Evolutionary conservation across 2,888 invertebrate genomes (phyloP), one percentile per base, ranked within the genome.

Genomic region (Lobophora halterata): DNA sequence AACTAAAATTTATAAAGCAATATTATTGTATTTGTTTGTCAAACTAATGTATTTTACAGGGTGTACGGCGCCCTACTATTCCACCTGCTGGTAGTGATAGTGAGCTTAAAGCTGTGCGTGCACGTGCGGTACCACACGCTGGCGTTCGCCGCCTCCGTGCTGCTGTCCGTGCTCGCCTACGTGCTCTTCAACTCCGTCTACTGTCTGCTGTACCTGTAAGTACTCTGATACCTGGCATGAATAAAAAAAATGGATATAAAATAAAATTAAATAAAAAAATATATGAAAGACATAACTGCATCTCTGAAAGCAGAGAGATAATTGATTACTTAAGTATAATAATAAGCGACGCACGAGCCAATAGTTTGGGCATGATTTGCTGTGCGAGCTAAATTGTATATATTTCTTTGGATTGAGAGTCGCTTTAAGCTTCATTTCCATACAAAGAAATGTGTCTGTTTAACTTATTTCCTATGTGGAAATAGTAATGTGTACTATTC

Each of bases 61-160:
- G 82, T 79, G 47, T 92, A 89, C 69, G 93, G 93, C 29, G 92
- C 86, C 0, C 71, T 83, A 24, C 77, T 89, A 47, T 92, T 89
- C 60, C 91, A 89, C 62, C 67, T 80, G 40, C 79, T 90, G 43
- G 86, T 91, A 19, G 46, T 90, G 39, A 74, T 91, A 2, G 89
- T 89, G 10, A 91, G 89, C 62, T 61, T 91, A 3, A 92, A 92
- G 81, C 69, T 93, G 46, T 88, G 89, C 80, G 71, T 92, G 49
- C 90, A 91, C 58, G 87, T 91, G 11, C 88, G 89, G 44, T 91
- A 91, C 66, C 88, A 91, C 51, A 91, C 89, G 2, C 61, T 71
- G 29, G 61, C 86, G 46, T 90, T 90, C 58, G 80, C 90, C 1
- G 62, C 57, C 2, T 83, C 89, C 1, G 58, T 91, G 2, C 12